Evolutionary conservation across 2,888 invertebrate species (phyloP).

Genomic region (Lithodes maja): DNA sequence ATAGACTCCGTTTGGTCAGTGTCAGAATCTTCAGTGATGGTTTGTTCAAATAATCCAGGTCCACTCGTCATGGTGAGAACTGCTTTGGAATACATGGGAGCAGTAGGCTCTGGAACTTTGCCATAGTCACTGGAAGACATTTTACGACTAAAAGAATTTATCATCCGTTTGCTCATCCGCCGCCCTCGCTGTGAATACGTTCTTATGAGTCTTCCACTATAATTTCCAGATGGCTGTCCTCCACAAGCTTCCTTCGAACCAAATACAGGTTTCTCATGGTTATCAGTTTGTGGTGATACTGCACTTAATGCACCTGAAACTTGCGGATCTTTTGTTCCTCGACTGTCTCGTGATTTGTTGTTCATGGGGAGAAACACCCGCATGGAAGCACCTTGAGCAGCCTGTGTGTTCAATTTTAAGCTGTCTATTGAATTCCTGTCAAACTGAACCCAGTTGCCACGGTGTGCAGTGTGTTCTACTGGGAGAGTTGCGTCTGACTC

Average conservation of each 20-base stretch:
- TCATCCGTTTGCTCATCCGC: conserved; percentile 42
- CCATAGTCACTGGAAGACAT: conserved; percentile 27
- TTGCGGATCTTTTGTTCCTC: background rate
- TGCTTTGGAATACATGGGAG: conserved; percentile 49
- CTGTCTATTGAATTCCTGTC: conserved; percentile 17
- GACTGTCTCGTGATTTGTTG: background rate
- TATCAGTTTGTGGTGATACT: background rate
- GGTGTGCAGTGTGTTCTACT: background rate
- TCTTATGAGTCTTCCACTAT: conserved; percentile 29
- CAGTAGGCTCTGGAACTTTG: conserved; percentile 20
- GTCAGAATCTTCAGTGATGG: background rate
- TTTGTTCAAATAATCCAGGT: conserved; percentile 36
- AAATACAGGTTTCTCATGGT: background rate
- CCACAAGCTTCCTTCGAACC: background rate
- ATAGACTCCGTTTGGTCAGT: background rate
- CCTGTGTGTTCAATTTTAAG: background rate
- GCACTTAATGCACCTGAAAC: background rate
- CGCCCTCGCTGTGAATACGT: conserved; percentile 50
- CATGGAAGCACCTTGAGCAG: background rate
- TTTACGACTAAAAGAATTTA: conserved; percentile 40
- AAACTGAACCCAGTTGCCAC: conserved; percentile 41
- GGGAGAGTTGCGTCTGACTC: background rate
- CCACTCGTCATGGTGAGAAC: conserved; percentile 41
- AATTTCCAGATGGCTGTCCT: background rate
- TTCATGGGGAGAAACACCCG: background rate